Percentiles rank a stretch among this genome's conserved stretches.
These are phyloP conservation scores for Tenodera sinensis DNA, from an alignment of 2,888 invertebrate genomes.

Conservation along the genomic window DNA sequence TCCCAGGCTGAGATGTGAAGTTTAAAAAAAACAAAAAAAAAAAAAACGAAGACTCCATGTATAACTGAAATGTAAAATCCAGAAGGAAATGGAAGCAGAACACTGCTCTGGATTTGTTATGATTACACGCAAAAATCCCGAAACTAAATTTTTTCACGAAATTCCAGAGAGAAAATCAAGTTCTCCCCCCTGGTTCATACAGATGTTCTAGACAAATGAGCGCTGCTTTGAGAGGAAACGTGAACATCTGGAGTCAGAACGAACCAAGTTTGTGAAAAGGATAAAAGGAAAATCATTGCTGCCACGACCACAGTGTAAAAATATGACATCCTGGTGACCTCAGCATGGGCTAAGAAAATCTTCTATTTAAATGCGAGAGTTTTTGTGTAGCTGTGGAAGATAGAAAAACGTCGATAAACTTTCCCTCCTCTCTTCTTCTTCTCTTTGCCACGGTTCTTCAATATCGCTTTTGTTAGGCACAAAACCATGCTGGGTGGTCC, in stretches of 20 bases:
- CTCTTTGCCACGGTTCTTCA: not conserved
- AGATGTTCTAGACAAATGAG: too few relatives aligned
- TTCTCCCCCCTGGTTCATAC: too few relatives aligned
- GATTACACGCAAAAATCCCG: too few relatives aligned
- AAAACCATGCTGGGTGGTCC: not conserved
- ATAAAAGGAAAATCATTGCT: not conserved
- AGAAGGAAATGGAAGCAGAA: too few relatives aligned
- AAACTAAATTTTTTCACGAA: too few relatives aligned
- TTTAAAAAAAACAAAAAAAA: too few relatives aligned
- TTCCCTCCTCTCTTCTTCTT: not conserved
- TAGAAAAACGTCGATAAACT: not conserved
- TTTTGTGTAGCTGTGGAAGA: not conserved
- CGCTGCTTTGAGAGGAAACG: not conserved
- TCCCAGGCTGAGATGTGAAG: too few relatives aligned
- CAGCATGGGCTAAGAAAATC: not conserved
- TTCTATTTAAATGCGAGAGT: not conserved
- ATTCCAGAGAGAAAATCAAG: too few relatives aligned
- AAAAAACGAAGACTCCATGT: too few relatives aligned
- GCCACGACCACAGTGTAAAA: not conserved
- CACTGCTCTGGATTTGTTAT: too few relatives aligned
- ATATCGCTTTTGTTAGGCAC: not conserved
- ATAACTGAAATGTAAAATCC: too few relatives aligned
- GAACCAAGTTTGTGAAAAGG: not conserved
- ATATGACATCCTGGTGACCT: not conserved
- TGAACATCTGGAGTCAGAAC: not conserved